Percentiles rank a stretch among this genome's conserved stretches.
Conservation (phyloP, 2,113 vertebrate genomes). For the Chiloscyllium plagiosum region DNA sequence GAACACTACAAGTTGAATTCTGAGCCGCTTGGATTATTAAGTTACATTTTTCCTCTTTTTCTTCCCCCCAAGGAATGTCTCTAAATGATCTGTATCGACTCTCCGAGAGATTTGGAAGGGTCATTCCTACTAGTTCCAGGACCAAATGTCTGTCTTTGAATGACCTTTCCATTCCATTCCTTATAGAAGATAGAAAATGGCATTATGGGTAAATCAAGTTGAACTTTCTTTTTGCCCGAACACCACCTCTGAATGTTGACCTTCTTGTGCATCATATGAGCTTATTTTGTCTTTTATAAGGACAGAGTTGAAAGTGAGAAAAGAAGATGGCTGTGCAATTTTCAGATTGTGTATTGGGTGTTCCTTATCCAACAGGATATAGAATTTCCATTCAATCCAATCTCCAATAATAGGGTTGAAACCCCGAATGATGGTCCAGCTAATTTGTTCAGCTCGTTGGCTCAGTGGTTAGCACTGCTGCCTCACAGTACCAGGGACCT, state of each 20-base stretch:
- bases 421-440: not conserved
- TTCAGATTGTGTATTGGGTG: not conserved
- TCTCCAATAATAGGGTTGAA: not conserved
- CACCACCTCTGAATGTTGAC: too few relatives aligned
- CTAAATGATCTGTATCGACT: constrained; percentile 65
- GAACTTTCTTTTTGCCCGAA: not conserved
- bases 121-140: constrained; percentile 72
- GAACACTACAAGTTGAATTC: not conserved
- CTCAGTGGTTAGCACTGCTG: too few relatives aligned
- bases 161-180: constrained; percentile 74
- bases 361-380: not conserved
- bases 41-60: not conserved
- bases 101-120: constrained; percentile 58
- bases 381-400: not conserved
- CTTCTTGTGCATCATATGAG: not conserved
- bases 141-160: constrained; percentile 59
- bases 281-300: not conserved
- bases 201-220: constrained; percentile 69
- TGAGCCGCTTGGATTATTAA: not conserved
- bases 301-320: too few relatives aligned
- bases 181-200: constrained; percentile 66
- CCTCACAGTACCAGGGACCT: too few relatives aligned
- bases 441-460: not conserved
- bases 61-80: constrained; percentile 61
- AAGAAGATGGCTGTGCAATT: not conserved